These are phyloP conservation scores for Galerucella pusilla DNA, from an alignment of 2,888 invertebrate genomes.

Conservation along the genomic window DNA sequence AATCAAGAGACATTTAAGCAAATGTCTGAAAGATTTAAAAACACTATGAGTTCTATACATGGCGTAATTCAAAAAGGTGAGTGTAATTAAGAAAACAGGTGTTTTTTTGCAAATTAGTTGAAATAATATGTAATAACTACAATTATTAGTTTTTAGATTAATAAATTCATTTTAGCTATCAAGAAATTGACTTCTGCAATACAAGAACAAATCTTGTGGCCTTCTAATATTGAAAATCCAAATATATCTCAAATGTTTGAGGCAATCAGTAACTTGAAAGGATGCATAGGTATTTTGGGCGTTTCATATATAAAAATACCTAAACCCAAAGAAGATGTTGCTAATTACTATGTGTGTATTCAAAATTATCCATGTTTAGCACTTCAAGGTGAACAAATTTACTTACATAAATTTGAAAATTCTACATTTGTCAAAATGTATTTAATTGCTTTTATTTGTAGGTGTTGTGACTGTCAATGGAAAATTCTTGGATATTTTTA, in stretches of 20 bases:
- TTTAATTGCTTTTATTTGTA: slow-evolving; percentile 12
- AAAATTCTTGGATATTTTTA: slow-evolving; percentile 38
- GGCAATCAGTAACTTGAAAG: slow-evolving; percentile 26
- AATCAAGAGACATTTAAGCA: slow-evolving; percentile 41
- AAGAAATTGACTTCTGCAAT: slow-evolving; percentile 31
- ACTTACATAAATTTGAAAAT: slow-evolving; percentile 5
- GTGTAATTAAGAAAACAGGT: background rate
- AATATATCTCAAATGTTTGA: slow-evolving; percentile 33
- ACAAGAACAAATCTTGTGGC: slow-evolving; percentile 35
- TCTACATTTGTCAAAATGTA: background rate
- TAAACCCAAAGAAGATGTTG: slow-evolving; percentile 26
- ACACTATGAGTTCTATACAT: slow-evolving; percentile 37
- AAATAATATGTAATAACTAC: no score
- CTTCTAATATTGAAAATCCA: slow-evolving; percentile 35
- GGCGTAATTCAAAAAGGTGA: slow-evolving; percentile 38
- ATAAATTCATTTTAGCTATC: slow-evolving; percentile 24
- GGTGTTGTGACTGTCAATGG: slow-evolving; percentile 38
- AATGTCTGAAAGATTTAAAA: slow-evolving; percentile 40
- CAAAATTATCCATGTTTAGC: slow-evolving; percentile 34
- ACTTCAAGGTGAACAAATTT: slow-evolving; percentile 35
- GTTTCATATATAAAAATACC: slow-evolving; percentile 42
- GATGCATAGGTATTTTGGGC: slow-evolving; percentile 39
- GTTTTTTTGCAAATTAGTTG: no score
- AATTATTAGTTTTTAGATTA: no score
- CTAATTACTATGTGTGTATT: slow-evolving; percentile 15